Base-by-base conservation (phyloP, 2,797 vertebrate genomes). In the Simalia tracyae region DNA sequence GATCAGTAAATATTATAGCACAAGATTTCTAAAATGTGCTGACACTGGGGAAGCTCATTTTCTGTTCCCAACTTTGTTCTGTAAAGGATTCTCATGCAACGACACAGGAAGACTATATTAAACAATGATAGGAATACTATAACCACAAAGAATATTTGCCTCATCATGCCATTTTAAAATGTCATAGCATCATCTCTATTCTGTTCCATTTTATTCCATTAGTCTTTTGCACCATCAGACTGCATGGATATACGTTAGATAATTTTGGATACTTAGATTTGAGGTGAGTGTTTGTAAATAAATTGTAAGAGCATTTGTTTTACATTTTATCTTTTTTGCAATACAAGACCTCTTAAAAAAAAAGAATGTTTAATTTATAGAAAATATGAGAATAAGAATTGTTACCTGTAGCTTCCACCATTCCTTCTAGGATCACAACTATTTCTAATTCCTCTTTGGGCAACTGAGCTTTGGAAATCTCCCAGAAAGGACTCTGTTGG, bases 371-470 rank as follows among this genome's bases (percentile, higher is more conserved):
- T 93, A 91, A 92, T 93, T 96, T 85, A 95, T 66, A 95, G 94
- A 94, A 95, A 95, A 92, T 10, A 50, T 87, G 92, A 93, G 88
- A 94, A 31, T 89, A 94, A 94, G 89, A 94, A 31, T 86, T 76
- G 98, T 98, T 98, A 99, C 99, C 99, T 98, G 99, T 99, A 93
- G 99, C 99, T 97, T 99, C 99, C 95, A 99, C 99, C 99, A 99
- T 99, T 94, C 99, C 99, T 97, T 99, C 99, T 95, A 99, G 98
- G 95, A 99, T 99, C 96, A 99, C 99, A 91, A 99, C 99, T 28
- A 99, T 99, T 97, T 99, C 99, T 97, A 99, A 96, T 92, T 99
- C 98, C 93, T 99, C 99, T 96, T 98, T 98, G 95, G 98, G 97
- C 94, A 99, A 98, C 95, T 98, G 97, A 95, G 98, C 98, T 96